Base-by-base conservation (phyloP, 2,888 invertebrate genomes). In the Campoplex capitator region DNA sequence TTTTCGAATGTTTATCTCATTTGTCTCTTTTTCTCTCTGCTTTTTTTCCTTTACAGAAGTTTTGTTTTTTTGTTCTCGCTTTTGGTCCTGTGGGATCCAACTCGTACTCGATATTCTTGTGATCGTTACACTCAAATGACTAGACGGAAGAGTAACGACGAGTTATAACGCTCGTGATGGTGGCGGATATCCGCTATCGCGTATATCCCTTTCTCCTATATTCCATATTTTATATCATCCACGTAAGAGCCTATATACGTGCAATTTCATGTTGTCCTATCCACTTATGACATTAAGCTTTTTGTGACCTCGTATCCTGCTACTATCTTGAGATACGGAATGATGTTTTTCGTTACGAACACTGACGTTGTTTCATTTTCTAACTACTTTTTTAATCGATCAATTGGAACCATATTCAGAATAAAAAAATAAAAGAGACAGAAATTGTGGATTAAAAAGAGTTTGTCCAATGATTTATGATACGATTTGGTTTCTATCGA, bases 91-190 rank as follows among this genome's bases (percentile, higher is more conserved):
- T 11, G 62, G 65, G 48, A 65, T 16, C 32, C 32, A 13, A 38
- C 13, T 58, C 42, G 48, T 48, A 70, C 9, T 68, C 38, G 71
- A 51, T 65, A 23, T 68, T 6, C 76, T 75, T 56, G 56, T 62
- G 70, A 73, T 75, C 84, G 79, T 80, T 71, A 76, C 67, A 62
- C 75, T 80, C 80, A 51, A 71, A 70, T 65, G 80, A 84, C 65
- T 70, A 79, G 79, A 70, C 35, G 32, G 42, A 48, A 58, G 45
- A 75, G 80, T 75, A 38, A 84, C 80, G 75, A 76, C 71, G 80
- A 58, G 51, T 71, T 75, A 62, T 80, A 62, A 76, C 18, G 51
- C 35, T 42, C 54, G 73, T 42, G 70, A 70, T 70, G 71, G 70
- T 16, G 16, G 23, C 51, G 54, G 67, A 77, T 77, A 77, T 67